Base-by-base conservation (phyloP, 2,113 vertebrate species). In the Melanocharis versteri region DNA sequence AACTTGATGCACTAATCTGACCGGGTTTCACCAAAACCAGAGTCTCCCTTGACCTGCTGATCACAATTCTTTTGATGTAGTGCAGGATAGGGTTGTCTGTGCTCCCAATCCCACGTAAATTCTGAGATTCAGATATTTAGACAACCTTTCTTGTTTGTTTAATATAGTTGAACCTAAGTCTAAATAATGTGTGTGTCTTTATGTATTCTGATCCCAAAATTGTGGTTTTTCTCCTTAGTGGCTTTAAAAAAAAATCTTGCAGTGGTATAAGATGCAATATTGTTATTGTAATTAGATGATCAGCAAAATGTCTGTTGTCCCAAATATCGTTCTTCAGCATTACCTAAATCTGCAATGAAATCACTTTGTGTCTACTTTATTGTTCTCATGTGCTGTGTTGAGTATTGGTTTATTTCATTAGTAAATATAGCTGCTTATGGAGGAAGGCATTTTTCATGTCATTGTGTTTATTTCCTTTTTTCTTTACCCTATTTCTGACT, bases 171-270 rank as follows among this genome's bases (percentile, higher is more conserved):
- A 86, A 77, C 3, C 2, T 53, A 30, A 71, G 56, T 22, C 4
- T 78, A 6, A 44, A 58, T 60, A 84, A 66, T 62, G 9, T 5
- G 7, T 16, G 5, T 2, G 8, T 0, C 0, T 15, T 68, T 78
- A 84, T 18, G 6, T 47, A 60, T 82, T 73, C 28, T 73, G 9
- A 81, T 77, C 3, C 6, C 14, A 28, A 78, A 80, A 39, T 61
- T 17, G 4, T 48, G 68, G 69, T 88, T 3, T 48, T 86, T 9
- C 11, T 50, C 23, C 23, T 16, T 60, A 40, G 42, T 35, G 9
- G 5, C 17, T 77, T 81, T 76, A 6, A 0, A 20, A 60, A 77
- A 82, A 40, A 30, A 11, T 42, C 31, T 91, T 47, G 8, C 9
- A 14, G 8, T 50, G 4, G 20, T 68, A n/a, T 69, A 15, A 27